Base-by-base conservation (phyloP, 2,888 invertebrate genomes). In the Agrochola litura region DNA sequence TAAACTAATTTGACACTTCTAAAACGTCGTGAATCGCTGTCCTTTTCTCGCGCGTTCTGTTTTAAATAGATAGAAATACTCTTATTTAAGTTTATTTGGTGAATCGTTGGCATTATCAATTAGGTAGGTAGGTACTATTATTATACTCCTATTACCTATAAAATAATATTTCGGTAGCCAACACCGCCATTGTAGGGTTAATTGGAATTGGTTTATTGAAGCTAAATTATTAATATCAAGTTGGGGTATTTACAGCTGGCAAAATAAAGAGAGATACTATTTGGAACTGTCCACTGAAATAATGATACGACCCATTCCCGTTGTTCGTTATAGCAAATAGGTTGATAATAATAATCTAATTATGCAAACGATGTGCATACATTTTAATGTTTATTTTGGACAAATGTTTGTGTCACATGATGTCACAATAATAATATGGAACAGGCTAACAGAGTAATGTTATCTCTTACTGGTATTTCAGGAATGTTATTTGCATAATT, bases 361-460 rank as follows among this genome's bases (percentile, higher is more conserved):
- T 80, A 83, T 83, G 76, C 73, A 76, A 83, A 83, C 76, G 76
- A 76, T 73, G 37, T 63, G 69, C 66, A 69, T 61, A 79, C 76
- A 79, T 76, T 83, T 75, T 60, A 83, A 79, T 73, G 58, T 46
- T 12, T 61, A 73, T 73, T 79, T 72, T 49, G 46, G 61, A 73
- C 72, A 79, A 83, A 79, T 79, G 54, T 79, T 82, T 63, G 41
- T 60, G 61, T 60, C 19, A 52, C 25, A 58, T 37, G 14, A 64
- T 75, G 52, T 46, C 58, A 71, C 54, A 43, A 74, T 25, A 63
- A 63, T 74, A 60, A 37, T 78, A 54, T 37, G 49, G 37, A 82
- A 68, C 46, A 46, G 25, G 19, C 8, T 46, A 52, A 43, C 16
- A 25, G 14, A n/a, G 19, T 43, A 46, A 58, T 60, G 10, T 78